A percentile compares a stretch with the other conserved stretches of the same genome.
Conservation (phyloP, 2,888 invertebrate genomes). For the Strigamia maritima region DNA sequence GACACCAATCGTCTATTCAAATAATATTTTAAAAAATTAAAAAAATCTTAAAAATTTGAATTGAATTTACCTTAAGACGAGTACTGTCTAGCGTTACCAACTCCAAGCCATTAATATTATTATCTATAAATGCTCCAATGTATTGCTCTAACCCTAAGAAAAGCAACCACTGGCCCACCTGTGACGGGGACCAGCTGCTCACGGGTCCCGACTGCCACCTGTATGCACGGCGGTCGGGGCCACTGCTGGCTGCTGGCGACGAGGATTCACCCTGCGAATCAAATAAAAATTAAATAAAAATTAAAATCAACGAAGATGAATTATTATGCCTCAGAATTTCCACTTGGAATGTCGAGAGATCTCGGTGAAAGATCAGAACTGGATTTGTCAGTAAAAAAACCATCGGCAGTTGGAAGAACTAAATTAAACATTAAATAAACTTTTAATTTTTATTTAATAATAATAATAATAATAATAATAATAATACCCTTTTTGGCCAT, state of each 20-base stretch:
- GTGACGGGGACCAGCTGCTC: conserved; percentile 69
- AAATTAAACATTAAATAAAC: background rate
- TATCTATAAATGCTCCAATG: conserved; percentile 80
- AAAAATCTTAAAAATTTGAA: background rate
- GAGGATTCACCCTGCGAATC: background rate
- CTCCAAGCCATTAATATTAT: conserved; percentile 82
- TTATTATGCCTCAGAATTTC: background rate
- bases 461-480: too few relatives aligned
- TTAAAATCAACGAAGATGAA: background rate
- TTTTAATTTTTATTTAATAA: background rate
- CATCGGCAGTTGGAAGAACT: background rate
- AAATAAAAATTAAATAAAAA: background rate
- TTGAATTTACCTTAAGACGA: conserved; percentile 68
- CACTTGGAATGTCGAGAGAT: background rate
- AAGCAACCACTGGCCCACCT: conserved; percentile 92
- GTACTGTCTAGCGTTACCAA: conserved; percentile 83
- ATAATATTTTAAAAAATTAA: background rate
- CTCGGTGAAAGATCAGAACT: background rate
- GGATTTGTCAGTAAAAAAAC: background rate
- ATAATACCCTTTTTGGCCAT: conserved; percentile 18
- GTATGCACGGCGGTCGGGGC: conserved; percentile 52
- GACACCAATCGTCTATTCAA: conserved; percentile 55
- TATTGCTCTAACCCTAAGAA: conserved; percentile 76
- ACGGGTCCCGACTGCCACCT: conserved; percentile 70
- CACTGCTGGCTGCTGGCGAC: conserved; percentile 22